phyloP scores from a whole-genome alignment of 2,888 invertebrate genomes.

The Timema podura region DNA sequence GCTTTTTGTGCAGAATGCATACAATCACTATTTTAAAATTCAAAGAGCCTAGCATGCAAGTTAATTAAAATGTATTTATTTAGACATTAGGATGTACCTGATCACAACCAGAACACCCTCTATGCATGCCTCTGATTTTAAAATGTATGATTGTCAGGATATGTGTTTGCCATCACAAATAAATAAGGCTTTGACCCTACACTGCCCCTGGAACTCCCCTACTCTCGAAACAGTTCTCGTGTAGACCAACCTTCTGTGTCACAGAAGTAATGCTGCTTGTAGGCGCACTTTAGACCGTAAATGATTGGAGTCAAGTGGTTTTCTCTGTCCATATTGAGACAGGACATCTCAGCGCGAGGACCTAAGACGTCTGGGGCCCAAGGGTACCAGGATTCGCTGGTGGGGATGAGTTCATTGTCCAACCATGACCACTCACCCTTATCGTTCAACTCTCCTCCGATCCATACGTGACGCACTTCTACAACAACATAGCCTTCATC shows the following conservation, averaged over 20 bases:
- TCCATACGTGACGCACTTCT: neutral
- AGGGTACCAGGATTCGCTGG: neutral
- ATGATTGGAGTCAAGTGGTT: neutral
- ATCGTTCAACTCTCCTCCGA: neutral
- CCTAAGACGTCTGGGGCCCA: neutral
- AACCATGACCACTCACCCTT: neutral
- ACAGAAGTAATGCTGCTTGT: neutral
- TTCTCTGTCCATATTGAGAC: neutral
- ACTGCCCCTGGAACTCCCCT: too few species aligned
- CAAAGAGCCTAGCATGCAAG: too few species aligned
- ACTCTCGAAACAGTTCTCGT: too few species aligned
- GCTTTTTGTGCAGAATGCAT: too few species aligned
- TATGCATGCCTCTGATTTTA: too few species aligned
- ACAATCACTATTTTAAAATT: too few species aligned
- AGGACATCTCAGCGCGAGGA: neutral
- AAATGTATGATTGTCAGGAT: too few species aligned
- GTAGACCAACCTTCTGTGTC: neutral
- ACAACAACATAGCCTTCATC: neutral
- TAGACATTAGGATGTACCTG: too few species aligned
- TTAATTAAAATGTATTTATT: too few species aligned
- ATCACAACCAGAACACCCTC: too few species aligned
- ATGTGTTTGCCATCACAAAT: too few species aligned
- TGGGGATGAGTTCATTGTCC: neutral
- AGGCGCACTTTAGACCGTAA: neutral
- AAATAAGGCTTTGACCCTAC: too few species aligned